These are phyloP conservation scores for Phrynocephalus guinanensis DNA, from an alignment of 2,797 vertebrate genomes.

Conservation along the genomic window DNA sequence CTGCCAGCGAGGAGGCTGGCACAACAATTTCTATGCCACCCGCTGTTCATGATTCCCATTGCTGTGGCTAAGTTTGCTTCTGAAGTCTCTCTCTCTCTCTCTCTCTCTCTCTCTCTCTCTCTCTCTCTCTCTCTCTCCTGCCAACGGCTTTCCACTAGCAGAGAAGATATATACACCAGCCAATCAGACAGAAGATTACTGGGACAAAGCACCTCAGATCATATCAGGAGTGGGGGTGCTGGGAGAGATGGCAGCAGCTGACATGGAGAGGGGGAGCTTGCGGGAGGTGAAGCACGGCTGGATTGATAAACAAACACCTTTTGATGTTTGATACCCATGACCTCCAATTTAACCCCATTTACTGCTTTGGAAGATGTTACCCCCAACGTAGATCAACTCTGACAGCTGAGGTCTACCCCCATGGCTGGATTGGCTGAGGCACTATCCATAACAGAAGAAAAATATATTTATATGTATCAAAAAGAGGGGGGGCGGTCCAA, in stretches of 20 bases:
- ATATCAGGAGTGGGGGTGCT: no score
- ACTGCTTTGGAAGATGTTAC: constrained; percentile 84
- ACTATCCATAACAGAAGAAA: constrained; percentile 72
- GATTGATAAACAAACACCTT: constrained; percentile 38
- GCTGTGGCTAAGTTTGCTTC: neutral
- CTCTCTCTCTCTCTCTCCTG: neutral
- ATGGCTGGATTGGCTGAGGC: constrained; percentile 78
- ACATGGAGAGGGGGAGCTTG: constrained; percentile 10
- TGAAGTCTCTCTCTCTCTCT: neutral
- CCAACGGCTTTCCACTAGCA: constrained; percentile 10
- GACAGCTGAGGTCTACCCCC: constrained; percentile 79
- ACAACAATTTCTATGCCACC: constrained; percentile 7
- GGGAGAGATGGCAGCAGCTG: constrained; percentile 20
- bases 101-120: neutral
- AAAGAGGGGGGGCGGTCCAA: neutral
- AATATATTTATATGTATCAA: neutral
- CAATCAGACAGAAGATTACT: neutral
- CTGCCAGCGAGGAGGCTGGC: neutral
- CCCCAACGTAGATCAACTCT: constrained; percentile 83
- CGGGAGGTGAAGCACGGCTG: neutral
- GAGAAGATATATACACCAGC: neutral
- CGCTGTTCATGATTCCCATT: constrained; percentile 14
- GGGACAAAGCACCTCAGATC: neutral
- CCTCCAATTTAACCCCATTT: constrained; percentile 89
- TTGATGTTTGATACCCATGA: constrained; percentile 76